phyloP scores from a whole-genome alignment of 2,113 vertebrate genomes.

The Amblyopsis rosae region DNA sequence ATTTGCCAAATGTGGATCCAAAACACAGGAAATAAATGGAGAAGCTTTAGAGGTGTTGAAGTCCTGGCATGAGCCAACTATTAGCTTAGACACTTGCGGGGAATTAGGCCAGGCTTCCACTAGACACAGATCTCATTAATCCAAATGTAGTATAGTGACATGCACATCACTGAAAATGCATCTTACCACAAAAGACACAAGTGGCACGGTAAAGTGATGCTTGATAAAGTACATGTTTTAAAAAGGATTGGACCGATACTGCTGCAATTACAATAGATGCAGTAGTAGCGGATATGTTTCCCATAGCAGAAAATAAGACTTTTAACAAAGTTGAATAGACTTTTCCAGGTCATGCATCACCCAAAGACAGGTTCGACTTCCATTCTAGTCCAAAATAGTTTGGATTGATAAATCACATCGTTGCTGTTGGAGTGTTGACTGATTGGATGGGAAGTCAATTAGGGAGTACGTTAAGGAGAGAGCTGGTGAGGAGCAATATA shows the following conservation, averaged over 20 bases:
- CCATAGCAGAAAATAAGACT: no score
- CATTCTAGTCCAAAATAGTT: neutral
- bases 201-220: neutral
- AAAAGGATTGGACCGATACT: no score
- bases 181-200: neutral
- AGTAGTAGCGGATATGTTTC: no score
- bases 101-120: slow-evolving; percentile 28
- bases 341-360: neutral
- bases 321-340: no score
- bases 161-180: neutral
- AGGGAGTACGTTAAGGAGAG: slow-evolving; percentile 48
- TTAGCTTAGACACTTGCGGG: slow-evolving; percentile 44
- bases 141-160: neutral
- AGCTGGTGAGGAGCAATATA: slow-evolving; percentile 38
- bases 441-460: slow-evolving; percentile 55
- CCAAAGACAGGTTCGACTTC: slow-evolving; percentile 9
- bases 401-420: neutral
- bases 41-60: slow-evolving; percentile 24
- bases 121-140: neutral
- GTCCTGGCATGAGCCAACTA: slow-evolving; percentile 26
- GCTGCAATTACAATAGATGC: no score
- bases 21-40: slow-evolving; percentile 31
- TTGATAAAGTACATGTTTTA: no score
- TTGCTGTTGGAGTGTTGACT: slow-evolving; percentile 2
- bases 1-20: slow-evolving; percentile 55